Percentiles rank a stretch among this genome's conserved stretches.
Conservation (phyloP, 2,888 invertebrate species). For the Dendrolimus pini region DNA sequence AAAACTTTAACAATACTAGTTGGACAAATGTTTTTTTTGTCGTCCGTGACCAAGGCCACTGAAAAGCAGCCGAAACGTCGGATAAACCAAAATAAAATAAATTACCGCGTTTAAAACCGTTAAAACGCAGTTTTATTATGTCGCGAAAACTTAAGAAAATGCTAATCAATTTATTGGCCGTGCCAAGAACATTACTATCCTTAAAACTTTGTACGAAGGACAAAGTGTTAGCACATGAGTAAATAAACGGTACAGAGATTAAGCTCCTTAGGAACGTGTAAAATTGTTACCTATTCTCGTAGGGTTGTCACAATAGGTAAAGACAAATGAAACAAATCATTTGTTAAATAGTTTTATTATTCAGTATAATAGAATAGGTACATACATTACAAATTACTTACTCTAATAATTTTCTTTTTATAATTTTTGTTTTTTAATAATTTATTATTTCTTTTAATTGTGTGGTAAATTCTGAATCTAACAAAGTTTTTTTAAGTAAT, state of each 20-base stretch:
- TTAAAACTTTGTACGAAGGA: too few relatives aligned
- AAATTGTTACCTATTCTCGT: constrained; percentile 1
- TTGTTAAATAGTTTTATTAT: not conserved
- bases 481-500: constrained; percentile 4
- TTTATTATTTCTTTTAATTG: constrained; percentile 3
- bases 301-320: constrained; percentile 1
- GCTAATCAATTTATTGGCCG: too few relatives aligned
- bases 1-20: too few relatives aligned
- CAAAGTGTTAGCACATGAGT: not conserved
- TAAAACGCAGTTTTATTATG: too few relatives aligned
- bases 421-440: constrained; percentile 3
- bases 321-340: not conserved
- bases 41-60: too few relatives aligned
- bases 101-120: too few relatives aligned
- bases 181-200: too few relatives aligned
- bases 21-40: too few relatives aligned
- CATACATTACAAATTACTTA: constrained; percentile 2
- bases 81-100: too few relatives aligned
- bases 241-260: not conserved
- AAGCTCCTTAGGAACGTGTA: constrained; percentile 1
- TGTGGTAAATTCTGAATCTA: constrained; percentile 5
- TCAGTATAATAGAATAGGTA: too few relatives aligned
- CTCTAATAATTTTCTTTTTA: constrained; percentile 1
- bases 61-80: too few relatives aligned
- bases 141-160: too few relatives aligned